These are phyloP conservation scores for Morpho achilles DNA, from an alignment of 2,888 invertebrate species.

Conservation along the genomic window DNA sequence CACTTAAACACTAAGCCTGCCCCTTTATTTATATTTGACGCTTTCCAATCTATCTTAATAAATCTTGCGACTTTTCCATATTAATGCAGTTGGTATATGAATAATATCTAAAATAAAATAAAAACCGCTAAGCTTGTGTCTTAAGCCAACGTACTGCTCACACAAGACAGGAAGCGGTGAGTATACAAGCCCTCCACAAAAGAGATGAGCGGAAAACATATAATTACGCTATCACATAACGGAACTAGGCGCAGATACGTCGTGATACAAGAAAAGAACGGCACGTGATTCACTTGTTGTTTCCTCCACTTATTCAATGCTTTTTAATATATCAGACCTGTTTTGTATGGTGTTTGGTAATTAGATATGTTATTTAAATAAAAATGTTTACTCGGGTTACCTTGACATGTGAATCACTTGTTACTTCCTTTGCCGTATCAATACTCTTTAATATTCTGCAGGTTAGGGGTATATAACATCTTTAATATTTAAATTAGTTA, in stretches of 20 bases:
- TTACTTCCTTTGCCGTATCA: slow-evolving; percentile 4
- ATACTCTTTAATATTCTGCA: slow-evolving; percentile 4
- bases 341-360: slow-evolving; percentile 5
- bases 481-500: no score
- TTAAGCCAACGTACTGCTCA: slow-evolving; percentile 38
- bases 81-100: no score
- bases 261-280: slow-evolving; percentile 33
- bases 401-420: slow-evolving; percentile 3
- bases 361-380: background rate
- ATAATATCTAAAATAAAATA: background rate
- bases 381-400: background rate
- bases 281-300: slow-evolving; percentile 60
- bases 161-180: slow-evolving; percentile 62
- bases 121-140: slow-evolving; percentile 19
- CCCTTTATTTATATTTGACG: no score
- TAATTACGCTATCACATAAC: slow-evolving; percentile 67
- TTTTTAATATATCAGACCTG: slow-evolving; percentile 13
- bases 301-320: slow-evolving; percentile 42
- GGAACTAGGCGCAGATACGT: slow-evolving; percentile 42
- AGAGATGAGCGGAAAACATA: slow-evolving; percentile 67
- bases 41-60: no score
- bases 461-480: background rate
- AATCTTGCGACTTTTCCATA: no score
- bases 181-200: slow-evolving; percentile 56
- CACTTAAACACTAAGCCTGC: no score